Evolutionary conservation across 2,113 vertebrate genomes (phyloP), one percentile per base, ranked within the genome.

Genomic region (Solea senegalensis): DNA sequence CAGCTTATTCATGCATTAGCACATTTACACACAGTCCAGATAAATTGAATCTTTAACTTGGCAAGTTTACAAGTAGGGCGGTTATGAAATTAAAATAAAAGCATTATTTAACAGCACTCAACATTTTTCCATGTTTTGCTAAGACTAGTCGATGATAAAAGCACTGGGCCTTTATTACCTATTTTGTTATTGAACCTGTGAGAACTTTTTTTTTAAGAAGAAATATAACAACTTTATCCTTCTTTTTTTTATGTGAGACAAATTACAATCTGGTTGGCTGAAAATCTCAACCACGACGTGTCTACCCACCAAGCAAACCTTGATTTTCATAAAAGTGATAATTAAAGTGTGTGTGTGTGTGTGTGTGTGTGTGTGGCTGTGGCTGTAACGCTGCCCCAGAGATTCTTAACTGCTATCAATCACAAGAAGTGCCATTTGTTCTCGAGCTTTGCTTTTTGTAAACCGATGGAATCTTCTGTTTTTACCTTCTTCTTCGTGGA

Each of bases 401-500:
- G 80, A 76, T 72, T 68, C 58, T 53, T 26, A 70, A 53, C 52
- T 62, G 72, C 80, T 82, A 40, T 34, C 69, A 76, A 60, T 52
- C 71, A 65, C 79, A 77, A 67, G 65, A 84, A 88, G 82, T 87
- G 91, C 85, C 89, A 78, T 86, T 86, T 77, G 78, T 70, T 73
- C 21, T 60, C 10, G 1, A 84, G 78, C 80, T 85, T 89, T 82
- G 81, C 74, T 80, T 88, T 34, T 88, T 77, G 75, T 86, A 83
- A 82, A 75, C 65, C 9, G 60, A 61, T 28, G 34, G 69, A 49
- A 58, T 78, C 56, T 76, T 43, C 56, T 39, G 56, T 77, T 83
- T 86, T 74, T 74, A 79, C 50, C 69, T 43, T 79, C 8, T 59
- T 74, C 2, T 82, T 89, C 69, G 72, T 61, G 9, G 72, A 69